These are phyloP conservation scores for Aurelia aurita complex sp. Pacific DNA, from an alignment of 30 jellyfish, hydroid and myxozoan genomes.

Conservation along the genomic window DNA sequence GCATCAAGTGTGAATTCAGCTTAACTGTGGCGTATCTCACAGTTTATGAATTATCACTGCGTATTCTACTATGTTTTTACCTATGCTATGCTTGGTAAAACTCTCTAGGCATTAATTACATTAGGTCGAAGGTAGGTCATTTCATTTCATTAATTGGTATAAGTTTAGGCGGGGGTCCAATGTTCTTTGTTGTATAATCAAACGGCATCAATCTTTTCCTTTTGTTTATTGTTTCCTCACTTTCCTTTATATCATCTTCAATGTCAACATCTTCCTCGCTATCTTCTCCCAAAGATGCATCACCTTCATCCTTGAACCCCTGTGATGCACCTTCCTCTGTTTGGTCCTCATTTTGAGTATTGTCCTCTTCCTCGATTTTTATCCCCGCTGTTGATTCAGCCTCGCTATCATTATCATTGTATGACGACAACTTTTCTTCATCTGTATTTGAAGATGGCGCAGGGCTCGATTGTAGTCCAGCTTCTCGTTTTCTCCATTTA, in stretches of 20 bases:
- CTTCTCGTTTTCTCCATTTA: constrained; percentile 79
- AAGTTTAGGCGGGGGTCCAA: constrained; percentile 75
- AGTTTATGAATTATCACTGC: too few relatives aligned
- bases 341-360: background rate
- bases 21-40: too few relatives aligned
- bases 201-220: constrained; percentile 2
- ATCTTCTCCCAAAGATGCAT: background rate
- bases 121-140: too few relatives aligned
- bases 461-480: constrained; percentile 3
- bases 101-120: too few relatives aligned
- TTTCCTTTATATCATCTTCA: background rate
- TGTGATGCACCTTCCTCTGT: background rate
- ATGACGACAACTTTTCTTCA: background rate
- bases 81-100: too few relatives aligned
- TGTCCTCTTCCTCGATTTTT: background rate
- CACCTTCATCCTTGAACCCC: background rate
- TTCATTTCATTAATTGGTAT: constrained; percentile 30
- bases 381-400: background rate
- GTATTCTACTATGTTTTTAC: too few relatives aligned
- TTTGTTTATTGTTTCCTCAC: background rate
- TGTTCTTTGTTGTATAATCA: constrained; percentile 15
- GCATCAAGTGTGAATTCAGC: too few relatives aligned
- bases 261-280: background rate
- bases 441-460: constrained; percentile 1
- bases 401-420: background rate